These are phyloP conservation scores for Julus scanicus DNA, from an alignment of 2,888 invertebrate genomes.

Conservation along the genomic window DNA sequence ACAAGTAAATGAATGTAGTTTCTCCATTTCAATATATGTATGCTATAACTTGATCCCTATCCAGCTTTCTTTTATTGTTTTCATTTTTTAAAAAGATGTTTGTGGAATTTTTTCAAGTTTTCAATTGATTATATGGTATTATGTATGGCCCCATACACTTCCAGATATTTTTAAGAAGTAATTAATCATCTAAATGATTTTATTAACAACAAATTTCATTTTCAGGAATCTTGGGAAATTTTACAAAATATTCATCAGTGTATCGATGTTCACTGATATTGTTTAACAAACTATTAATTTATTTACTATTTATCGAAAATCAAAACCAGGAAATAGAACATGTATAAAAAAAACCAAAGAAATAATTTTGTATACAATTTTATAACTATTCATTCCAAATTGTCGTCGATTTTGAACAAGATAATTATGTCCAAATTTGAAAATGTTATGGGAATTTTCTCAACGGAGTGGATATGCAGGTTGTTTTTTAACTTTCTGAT, in stretches of 20 bases:
- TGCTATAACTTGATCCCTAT: slow-evolving; percentile 46
- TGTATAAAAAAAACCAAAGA: background rate
- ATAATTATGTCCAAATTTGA: slow-evolving; percentile 5
- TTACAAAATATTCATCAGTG: background rate
- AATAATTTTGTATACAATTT: background rate
- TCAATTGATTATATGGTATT: slow-evolving; percentile 4
- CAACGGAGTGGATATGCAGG: background rate
- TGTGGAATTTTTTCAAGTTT: slow-evolving; percentile 34
- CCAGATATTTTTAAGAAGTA: background rate
- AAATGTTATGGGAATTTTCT: background rate
- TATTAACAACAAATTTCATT: background rate
- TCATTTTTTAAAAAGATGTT: background rate
- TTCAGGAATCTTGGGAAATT: background rate
- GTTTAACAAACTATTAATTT: no score
- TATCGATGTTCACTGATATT: no score
- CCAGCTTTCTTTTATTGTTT: slow-evolving; percentile 45
- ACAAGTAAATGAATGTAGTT: slow-evolving; percentile 44
- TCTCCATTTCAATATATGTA: slow-evolving; percentile 46
- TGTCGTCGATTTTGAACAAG: background rate
- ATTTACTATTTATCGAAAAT: background rate
- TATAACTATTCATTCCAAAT: background rate
- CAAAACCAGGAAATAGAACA: background rate
- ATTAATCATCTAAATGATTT: background rate
- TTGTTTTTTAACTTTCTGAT: background rate
- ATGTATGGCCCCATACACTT: background rate